Evolutionary conservation across 1,140 invertebrate genomes (phyloP), one percentile per base, ranked within the genome.

Genomic region (Pemphigus obesinymphae): DNA sequence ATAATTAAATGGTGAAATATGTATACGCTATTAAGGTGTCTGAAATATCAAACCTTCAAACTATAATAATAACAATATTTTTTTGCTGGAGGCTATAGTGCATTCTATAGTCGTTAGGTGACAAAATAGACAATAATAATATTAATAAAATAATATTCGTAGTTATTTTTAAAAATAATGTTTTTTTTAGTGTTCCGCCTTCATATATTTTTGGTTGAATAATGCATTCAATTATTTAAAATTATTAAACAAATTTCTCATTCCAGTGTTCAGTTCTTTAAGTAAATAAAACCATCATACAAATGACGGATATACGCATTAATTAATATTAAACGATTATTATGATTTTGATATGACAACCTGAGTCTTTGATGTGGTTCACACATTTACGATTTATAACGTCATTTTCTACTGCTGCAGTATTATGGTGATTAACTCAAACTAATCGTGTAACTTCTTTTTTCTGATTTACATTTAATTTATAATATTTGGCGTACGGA

Each of bases 331-430:
- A 73, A 73, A 73, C 43, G 70, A 73, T 50, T 50, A 50, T 73
- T 73, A 73, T 73, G 70, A n/a, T 73, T 73, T 48, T 50, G 7
- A 50, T 73, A 73, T 37, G 45, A 73, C 45, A 73, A 31, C 26
- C 2, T 50, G 17, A 13, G 4, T 50, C 70, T 73, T 73, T 73
- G 43, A 73, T 34, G 68, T 70, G n/a, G n/a, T 6, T 70, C 15
- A 23, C 6, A 40, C 23, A 10, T 8, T 70, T 70, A 70, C 45
- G 70, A 50, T 73, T 73, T 50, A 73, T 50, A n/a, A 73, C 17
- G 10, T 31, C 29, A 31, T 73, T 73, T 73, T 26, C 10, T 31
- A 73, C 70, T 11, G 43, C 13, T 11, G 43, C 10, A 11, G 23
- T 23, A n/a, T n/a, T n/a, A 45, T 13, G 45, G 43, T 73, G 43